Percentiles rank a stretch among this genome's conserved stretches.
Evolutionary conservation across 2,797 vertebrate genomes (phyloP).

Genomic region (Lacerta bilineata): DNA sequence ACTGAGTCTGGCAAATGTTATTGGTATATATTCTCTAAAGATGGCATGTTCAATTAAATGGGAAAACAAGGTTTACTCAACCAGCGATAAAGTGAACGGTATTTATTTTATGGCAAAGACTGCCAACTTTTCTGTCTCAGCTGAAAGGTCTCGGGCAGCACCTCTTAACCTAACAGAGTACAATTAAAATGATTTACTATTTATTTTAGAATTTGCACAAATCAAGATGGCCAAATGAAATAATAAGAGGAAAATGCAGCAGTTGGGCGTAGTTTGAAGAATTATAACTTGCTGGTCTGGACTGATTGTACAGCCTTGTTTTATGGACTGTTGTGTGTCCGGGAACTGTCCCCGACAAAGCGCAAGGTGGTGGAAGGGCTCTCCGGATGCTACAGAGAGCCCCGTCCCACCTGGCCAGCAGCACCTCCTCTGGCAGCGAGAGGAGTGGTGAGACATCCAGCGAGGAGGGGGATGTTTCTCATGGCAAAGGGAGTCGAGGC

Average conservation of each 20-base stretch:
- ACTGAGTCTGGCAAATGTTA: slow-evolving; percentile 14
- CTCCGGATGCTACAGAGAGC: too few species aligned
- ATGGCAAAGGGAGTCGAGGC: too few species aligned
- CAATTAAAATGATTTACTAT: not conserved
- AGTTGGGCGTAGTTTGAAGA: too few species aligned
- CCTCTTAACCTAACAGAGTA: not conserved
- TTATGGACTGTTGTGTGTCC: too few species aligned
- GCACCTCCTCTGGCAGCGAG: too few species aligned
- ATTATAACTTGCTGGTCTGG: too few species aligned
- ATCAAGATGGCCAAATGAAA: not conserved
- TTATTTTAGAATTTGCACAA: slow-evolving; percentile 25
- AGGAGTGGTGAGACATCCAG: too few species aligned
- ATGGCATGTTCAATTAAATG: not conserved
- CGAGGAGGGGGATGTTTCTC: too few species aligned
- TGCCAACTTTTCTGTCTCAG: not conserved
- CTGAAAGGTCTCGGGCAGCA: not conserved
- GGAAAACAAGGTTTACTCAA: not conserved
- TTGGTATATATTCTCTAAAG: slow-evolving; percentile 21
- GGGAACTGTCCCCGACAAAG: too few species aligned
- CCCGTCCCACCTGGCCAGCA: too few species aligned
- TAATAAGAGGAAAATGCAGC: not conserved
- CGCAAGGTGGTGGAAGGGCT: too few species aligned
- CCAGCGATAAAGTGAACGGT: not conserved
- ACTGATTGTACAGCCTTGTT: too few species aligned
- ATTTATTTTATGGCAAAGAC: not conserved